Evolutionary conservation across 2,797 vertebrate genomes (phyloP).

Genomic region (Delichon dasypus): DNA sequence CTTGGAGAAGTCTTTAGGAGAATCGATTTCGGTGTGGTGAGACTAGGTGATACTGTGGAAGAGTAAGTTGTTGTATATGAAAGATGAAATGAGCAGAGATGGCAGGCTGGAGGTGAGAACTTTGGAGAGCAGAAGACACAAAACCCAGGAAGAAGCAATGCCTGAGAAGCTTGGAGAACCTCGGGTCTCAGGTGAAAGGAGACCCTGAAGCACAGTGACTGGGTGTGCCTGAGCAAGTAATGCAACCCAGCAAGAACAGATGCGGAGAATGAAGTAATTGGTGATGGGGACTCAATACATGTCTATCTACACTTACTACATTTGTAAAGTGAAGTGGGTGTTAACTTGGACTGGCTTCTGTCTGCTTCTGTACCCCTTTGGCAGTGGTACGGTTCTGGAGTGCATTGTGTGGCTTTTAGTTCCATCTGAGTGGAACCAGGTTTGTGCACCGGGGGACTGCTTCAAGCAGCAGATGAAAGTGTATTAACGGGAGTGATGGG

Average conservation of each 20-base stretch:
- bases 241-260: background rate
- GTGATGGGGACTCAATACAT: background rate
- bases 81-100: background rate
- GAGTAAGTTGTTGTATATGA: background rate
- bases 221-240: background rate
- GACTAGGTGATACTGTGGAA: background rate
- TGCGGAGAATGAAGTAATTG: background rate
- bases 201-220: background rate
- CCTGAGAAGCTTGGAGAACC: background rate
- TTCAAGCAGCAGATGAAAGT: background rate
- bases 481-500: background rate
- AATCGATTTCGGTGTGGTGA: background rate
- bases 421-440: background rate
- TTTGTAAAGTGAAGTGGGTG: background rate
- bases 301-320: accelerated
- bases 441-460: background rate
- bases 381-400: background rate
- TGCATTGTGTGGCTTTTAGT: background rate
- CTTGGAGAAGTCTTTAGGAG: background rate
- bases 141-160: background rate
- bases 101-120: background rate
- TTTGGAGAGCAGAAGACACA: background rate
- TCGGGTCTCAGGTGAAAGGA: background rate
- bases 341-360: background rate
- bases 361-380: background rate